Evolutionary conservation across 2,113 vertebrate genomes (phyloP).

Genomic region (Noturus placidus): DNA sequence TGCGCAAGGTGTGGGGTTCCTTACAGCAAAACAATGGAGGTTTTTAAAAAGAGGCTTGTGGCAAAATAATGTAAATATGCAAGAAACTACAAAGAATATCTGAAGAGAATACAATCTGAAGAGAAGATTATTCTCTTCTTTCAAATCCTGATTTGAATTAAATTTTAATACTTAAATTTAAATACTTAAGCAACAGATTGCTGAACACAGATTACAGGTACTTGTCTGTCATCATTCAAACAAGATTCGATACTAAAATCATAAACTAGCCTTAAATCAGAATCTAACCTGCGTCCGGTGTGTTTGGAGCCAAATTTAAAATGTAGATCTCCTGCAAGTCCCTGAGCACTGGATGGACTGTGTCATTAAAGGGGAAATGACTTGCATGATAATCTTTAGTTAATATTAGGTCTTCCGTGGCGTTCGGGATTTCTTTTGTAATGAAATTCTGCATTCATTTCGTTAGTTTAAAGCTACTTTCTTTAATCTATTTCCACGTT

Average conservation of each 20-base stretch:
- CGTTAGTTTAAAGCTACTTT: not conserved
- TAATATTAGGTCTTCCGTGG: not conserved
- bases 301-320: not conserved
- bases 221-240: not conserved
- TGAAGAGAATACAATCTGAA: not conserved
- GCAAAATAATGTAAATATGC: not conserved
- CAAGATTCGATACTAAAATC: not conserved
- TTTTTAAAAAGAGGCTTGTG: not conserved
- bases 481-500: not conserved
- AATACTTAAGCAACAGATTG: not conserved
- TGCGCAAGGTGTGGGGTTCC: not conserved
- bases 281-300: no score
- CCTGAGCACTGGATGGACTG: not conserved
- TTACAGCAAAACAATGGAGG: not conserved
- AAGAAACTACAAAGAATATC: not conserved
- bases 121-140: not conserved
- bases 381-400: not conserved
- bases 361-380: not conserved
- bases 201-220: not conserved
- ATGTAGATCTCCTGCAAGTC: not conserved
- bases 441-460: not conserved
- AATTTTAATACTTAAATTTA: no score
- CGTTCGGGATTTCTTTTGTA: not conserved
- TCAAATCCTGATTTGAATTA: no score
- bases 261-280: not conserved